A percentile compares a stretch with the other conserved stretches of the same genome.
phyloP scores from a whole-genome alignment of 2,113 vertebrate species.

The Channa maculata region DNA sequence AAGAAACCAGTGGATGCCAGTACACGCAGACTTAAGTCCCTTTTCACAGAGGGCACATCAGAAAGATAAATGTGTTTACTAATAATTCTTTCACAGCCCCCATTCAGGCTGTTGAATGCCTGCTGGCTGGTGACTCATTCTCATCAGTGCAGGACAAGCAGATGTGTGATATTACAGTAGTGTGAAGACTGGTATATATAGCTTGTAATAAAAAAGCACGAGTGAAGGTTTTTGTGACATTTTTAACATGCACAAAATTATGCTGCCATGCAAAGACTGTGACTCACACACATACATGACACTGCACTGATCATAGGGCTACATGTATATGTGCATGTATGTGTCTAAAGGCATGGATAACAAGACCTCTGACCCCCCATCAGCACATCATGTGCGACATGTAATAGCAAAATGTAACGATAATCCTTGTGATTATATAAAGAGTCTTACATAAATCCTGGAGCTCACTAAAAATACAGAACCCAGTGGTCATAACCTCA shows the following conservation, averaged over 20 bases:
- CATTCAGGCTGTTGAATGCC: slow-evolving; percentile 53
- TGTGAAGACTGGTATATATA: slow-evolving; percentile 46
- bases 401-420: slow-evolving; percentile 53
- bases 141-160: slow-evolving; percentile 48
- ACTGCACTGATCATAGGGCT: not conserved
- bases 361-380: slow-evolving; percentile 19
- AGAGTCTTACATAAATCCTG: slow-evolving; percentile 75
- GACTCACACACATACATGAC: not conserved
- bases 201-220: slow-evolving; percentile 23
- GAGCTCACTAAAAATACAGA: slow-evolving; percentile 72
- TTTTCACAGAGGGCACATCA: slow-evolving; percentile 73
- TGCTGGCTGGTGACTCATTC: slow-evolving; percentile 66
- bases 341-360: slow-evolving; percentile 25
- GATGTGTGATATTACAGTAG: slow-evolving; percentile 50
- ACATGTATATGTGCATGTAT: not conserved
- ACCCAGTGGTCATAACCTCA: slow-evolving; percentile 49
- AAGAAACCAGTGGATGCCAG: slow-evolving; percentile 80
- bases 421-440: slow-evolving; percentile 76
- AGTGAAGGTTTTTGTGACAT: slow-evolving; percentile 17
- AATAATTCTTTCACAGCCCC: slow-evolving; percentile 67
- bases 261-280: slow-evolving; percentile 23
- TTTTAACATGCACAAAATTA: slow-evolving; percentile 32
- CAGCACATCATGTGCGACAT: slow-evolving; percentile 27
- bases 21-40: slow-evolving; percentile 76
- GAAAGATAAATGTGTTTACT: slow-evolving; percentile 74